Percentiles rank a stretch among this genome's conserved stretches.
phyloP scores from a whole-genome alignment of 2,113 vertebrate species.

The Rhinoderma darwinii region DNA sequence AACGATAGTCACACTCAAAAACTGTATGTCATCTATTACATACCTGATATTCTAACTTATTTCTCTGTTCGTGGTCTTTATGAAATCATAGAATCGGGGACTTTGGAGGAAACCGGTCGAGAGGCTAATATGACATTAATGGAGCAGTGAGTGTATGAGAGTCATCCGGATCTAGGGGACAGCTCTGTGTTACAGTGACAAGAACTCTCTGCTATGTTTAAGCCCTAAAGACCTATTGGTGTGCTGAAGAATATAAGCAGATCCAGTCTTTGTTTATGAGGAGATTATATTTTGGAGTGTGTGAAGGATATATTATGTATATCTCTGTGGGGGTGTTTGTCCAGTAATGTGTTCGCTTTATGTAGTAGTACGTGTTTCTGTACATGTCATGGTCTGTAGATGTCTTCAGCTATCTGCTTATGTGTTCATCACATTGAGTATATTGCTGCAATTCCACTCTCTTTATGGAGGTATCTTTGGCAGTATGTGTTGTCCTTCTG shows the following conservation, averaged over 20 bases:
- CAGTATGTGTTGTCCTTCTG: background rate
- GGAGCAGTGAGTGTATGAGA: background rate
- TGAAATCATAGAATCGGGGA: background rate
- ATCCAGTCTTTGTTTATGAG: background rate
- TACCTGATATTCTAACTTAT: background rate
- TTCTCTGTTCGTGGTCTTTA: background rate
- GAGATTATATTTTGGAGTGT: background rate
- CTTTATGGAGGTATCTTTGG: background rate
- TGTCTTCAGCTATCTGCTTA: background rate
- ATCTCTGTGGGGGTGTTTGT: background rate
- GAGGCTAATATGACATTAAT: background rate
- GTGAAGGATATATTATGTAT: background rate
- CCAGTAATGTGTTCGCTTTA: background rate
- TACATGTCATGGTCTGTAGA: background rate
- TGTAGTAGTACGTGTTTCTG: background rate
- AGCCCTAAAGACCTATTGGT: background rate
- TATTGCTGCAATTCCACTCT: background rate
- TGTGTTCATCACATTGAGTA: background rate
- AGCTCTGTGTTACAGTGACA: background rate
- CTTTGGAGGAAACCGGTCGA: background rate
- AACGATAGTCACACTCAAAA: no score
- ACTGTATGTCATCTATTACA: no score
- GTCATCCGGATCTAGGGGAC: background rate
- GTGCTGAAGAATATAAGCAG: background rate
- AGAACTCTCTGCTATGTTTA: background rate